These are phyloP conservation scores for Myripristis murdjan DNA, from an alignment of 2,797 vertebrate species.

Conservation along the genomic window DNA sequence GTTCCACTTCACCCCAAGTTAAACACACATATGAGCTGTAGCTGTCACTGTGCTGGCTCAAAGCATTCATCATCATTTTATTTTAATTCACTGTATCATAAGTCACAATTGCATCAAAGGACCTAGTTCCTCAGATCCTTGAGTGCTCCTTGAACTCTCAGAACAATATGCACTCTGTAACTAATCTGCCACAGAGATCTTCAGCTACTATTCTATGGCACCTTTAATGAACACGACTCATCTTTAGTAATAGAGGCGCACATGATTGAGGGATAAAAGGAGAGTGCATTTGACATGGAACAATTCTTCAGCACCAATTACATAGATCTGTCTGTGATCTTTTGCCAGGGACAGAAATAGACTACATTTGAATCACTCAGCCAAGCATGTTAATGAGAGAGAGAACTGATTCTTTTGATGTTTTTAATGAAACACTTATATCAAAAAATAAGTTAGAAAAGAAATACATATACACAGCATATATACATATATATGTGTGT, in stretches of 20 bases:
- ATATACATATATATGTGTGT: too few species aligned
- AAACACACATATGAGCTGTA: conserved; percentile 26
- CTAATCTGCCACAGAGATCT: conserved; percentile 60
- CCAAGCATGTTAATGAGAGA: conserved; percentile 31
- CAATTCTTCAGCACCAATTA: conserved; percentile 54
- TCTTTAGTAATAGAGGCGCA: conserved; percentile 39
- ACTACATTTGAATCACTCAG: conserved; percentile 26
- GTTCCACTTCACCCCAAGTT: not conserved
- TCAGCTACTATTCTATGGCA: conserved; percentile 46
- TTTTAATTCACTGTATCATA: conserved; percentile 13
- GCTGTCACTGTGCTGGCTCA: not conserved
- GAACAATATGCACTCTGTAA: conserved; percentile 72
- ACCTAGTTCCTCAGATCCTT: conserved; percentile 8
- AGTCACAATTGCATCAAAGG: conserved; percentile 31
- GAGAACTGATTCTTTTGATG: conserved; percentile 31
- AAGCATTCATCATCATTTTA: conserved; percentile 24
- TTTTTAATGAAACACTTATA: conserved; percentile 24
- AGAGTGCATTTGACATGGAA: conserved; percentile 44
- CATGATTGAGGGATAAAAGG: conserved; percentile 29
- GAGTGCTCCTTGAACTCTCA: conserved; percentile 35
- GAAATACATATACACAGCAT: not conserved
- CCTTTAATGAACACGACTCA: conserved; percentile 64
- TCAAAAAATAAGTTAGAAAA: conserved; percentile 12
- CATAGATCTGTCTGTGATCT: conserved; percentile 46
- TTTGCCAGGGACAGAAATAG: conserved; percentile 46